Conservation (phyloP, 2,113 vertebrate genomes). For the Scartelaos histophorus region DNA sequence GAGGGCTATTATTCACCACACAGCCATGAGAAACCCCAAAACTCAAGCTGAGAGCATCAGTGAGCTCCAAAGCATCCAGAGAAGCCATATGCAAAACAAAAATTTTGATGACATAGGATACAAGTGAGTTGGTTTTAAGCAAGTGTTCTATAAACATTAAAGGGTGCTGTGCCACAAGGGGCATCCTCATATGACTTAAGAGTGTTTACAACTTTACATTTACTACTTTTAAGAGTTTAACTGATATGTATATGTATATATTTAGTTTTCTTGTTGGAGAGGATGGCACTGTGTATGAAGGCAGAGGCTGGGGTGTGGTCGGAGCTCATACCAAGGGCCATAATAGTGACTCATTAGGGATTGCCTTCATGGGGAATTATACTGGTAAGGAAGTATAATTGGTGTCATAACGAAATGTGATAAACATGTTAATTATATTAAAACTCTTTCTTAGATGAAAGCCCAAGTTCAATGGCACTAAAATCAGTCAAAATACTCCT, state of each 20-base stretch:
- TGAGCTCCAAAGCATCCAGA: constrained; percentile 62
- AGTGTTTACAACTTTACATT: too few relatives aligned
- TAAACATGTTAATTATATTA: not conserved
- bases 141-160: not conserved
- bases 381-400: constrained; percentile 62
- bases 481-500: constrained; percentile 55
- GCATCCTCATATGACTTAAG: not conserved
- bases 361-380: constrained; percentile 81
- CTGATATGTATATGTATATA: not conserved
- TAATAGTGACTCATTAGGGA: constrained; percentile 77
- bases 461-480: constrained; percentile 46
- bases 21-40: constrained; percentile 49
- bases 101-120: constrained; percentile 78
- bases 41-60: constrained; percentile 25
- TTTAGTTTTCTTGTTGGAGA: constrained; percentile 79
- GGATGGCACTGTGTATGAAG: constrained; percentile 80
- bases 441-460: constrained; percentile 47
- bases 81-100: constrained; percentile 59
- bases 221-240: not conserved
- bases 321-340: constrained; percentile 76
- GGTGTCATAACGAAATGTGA: not conserved
- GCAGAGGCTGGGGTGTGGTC: constrained; percentile 77
- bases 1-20: constrained; percentile 73
- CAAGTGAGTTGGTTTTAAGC: constrained; percentile 65
- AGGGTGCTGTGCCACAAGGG: not conserved